Base-by-base conservation (phyloP, 2,888 invertebrate genomes). In the Eurytoma californica region DNA sequence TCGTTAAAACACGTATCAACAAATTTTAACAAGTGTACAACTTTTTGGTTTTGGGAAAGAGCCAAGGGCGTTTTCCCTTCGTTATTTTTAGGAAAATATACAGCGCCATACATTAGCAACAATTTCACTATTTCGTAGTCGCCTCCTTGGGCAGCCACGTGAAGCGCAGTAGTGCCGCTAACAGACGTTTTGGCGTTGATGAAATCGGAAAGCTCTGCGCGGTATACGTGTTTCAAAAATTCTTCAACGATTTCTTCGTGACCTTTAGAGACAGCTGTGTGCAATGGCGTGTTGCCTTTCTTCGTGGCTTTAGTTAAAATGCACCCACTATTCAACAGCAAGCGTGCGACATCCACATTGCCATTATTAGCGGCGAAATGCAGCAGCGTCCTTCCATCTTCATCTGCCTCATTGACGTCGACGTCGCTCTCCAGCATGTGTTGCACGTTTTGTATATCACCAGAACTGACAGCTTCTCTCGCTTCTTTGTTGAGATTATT, bases 41-140 rank as follows among this genome's bases (percentile, higher is more conserved):
- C 49, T 24, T 78, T 79, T 55, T 75, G 61, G 57, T 84, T 72
- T 49, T 73, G 72, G 5, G 83, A 82, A 68, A 85, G 39, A 74
- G 83, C 72, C 13, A 82, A 0, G 1, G 86, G 86, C 63, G 77
- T 83, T 82, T 83, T 82, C 61, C 82, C 82, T 61, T 84, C 67
- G 12, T 79, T 77, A 81, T 84, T 78, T 57, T 80, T 75, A 39
- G 67, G 28, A 67, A 83, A 80, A 60, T 82, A 81, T 69, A 65
- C 76, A 24, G 85, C 84, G 74, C 83, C 83, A 58, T 83, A 20
- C 53, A 78, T 82, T 24, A 85, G 55, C 28, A 84, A 66, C 30
- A 65, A 73, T 74, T 82, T 75, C 30, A 82, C 68, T 72, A 83
- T 55, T 55, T 84, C 81, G 0, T 83, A 78, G 13, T 18, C 78